These are phyloP conservation scores for Penaeus vannamei DNA, from an alignment of 1,140 invertebrate species.

Conservation along the genomic window DNA sequence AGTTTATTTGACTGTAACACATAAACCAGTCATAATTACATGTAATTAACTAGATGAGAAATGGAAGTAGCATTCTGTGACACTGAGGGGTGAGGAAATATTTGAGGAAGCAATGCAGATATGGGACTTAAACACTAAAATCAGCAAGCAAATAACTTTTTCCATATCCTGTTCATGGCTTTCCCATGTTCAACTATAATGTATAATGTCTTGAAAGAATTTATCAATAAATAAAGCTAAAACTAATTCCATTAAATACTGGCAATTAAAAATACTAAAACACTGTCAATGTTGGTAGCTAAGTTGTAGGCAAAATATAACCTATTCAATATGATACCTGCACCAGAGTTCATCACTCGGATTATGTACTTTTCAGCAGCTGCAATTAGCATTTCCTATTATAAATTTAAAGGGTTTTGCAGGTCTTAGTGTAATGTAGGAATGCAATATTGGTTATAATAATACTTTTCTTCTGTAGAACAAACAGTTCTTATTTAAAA, in stretches of 20 bases:
- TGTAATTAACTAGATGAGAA: constrained; percentile 34
- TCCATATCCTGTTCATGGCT: constrained; percentile 42
- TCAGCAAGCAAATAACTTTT: constrained; percentile 20
- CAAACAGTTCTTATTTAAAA: too few relatives aligned
- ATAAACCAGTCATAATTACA: constrained; percentile 24
- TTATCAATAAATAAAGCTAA: constrained; percentile 38
- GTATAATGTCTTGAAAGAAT: constrained; percentile 43
- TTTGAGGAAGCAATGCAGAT: constrained; percentile 43
- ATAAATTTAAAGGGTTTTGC: too few relatives aligned
- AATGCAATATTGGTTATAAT: too few relatives aligned
- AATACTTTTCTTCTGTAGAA: too few relatives aligned
- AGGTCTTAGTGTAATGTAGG: too few relatives aligned
- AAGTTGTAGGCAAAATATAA: constrained; percentile 14
- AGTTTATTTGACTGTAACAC: constrained; percentile 31
- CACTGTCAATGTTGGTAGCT: constrained; percentile 25
- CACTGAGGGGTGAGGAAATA: constrained; percentile 40
- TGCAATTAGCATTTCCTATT: too few relatives aligned
- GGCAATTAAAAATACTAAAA: constrained; percentile 39
- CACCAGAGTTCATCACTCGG: not conserved
- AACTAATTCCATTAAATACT: constrained; percentile 45
- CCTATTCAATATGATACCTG: not conserved
- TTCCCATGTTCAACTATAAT: constrained; percentile 34
- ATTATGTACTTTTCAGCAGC: too few relatives aligned
- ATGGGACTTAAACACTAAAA: constrained; percentile 25
- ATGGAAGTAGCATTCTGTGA: constrained; percentile 32